Evolutionary conservation across 2,888 invertebrate genomes (phyloP), one percentile per base, ranked within the genome.

Genomic region (Caenorhabditis becei): DNA sequence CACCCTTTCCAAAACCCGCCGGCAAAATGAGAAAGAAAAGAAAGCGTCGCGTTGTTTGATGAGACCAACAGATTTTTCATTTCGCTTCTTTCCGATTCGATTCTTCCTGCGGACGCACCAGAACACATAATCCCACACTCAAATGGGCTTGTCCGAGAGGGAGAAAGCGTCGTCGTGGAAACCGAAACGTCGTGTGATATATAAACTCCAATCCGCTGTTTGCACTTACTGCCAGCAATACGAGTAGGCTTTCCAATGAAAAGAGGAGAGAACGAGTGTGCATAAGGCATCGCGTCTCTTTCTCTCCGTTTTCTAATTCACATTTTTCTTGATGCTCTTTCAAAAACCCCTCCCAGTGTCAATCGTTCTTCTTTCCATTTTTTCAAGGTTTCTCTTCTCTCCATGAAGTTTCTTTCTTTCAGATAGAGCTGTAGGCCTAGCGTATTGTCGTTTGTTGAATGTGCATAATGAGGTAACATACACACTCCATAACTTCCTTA

Each of bases 31-130:
- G 24, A 23, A 54, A n/a, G 2, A 18, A 51, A 61, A 35, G 35
- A 70, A 71, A 71, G 62, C 44, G 62, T 70, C 28, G 54, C 26
- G 44, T 23, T 54, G 71, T 20, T 28, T 71, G 71, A 71, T 62
- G 71, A 71, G 53, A 71, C 44, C 32, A 18, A 23, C 10, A 62
- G 71, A 71, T 62, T 62, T 53, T 62, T 62, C 59, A 35, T 18
- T 37, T 54, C n/a, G 28, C 62, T 28, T 58, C 11, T 41, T 26
- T 26, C 56, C 69, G 24, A 41, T 67, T 70, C 35, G 20, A n/a
- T n/a, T n/a, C 24, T 32, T 32, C 32, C 26, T 32, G 23, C 35
- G 70, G 24, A 37, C 26, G 28, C 51, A 23, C 44, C 71, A 71
- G 51, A 71, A 71, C 71, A 71, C 71, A 71, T 20, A 8, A 23